Conservation (phyloP, 2,797 vertebrate species). For the Coregonus sp. region DNA sequence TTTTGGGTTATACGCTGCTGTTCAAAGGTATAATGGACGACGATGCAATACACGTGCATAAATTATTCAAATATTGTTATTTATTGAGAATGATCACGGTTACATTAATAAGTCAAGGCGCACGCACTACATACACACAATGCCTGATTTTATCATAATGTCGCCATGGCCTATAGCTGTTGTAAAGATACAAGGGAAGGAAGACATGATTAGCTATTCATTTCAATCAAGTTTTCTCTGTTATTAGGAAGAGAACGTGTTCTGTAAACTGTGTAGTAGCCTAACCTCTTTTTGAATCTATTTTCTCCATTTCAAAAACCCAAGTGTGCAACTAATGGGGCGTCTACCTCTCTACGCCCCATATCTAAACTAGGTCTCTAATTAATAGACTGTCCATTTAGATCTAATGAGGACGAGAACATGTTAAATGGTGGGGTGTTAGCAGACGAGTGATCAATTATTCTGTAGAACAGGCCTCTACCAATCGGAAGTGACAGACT, state of each 20-base stretch:
- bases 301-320: conserved; percentile 24
- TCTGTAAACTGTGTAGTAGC: background rate
- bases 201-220: conserved; percentile 47
- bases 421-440: conserved; percentile 60
- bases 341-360: background rate
- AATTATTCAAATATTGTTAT: conserved; percentile 79
- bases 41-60: conserved; percentile 67
- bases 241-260: conserved; percentile 13
- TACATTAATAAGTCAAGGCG: conserved; percentile 68
- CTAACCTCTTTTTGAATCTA: conserved; percentile 28
- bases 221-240: conserved; percentile 30
- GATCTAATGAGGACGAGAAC: conserved; percentile 55
- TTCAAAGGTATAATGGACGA: conserved; percentile 76
- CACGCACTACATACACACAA: conserved; percentile 68
- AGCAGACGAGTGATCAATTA: conserved; percentile 74
- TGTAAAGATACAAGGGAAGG: conserved; percentile 35
- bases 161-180: conserved; percentile 56
- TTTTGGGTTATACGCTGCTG: conserved; percentile 72
- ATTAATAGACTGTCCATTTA: conserved; percentile 56
- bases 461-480: conserved; percentile 66
- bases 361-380: conserved; percentile 29
- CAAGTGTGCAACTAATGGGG: conserved; percentile 31
- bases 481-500: conserved; percentile 77
- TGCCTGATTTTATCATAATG: conserved; percentile 49
- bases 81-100: conserved; percentile 68